phyloP scores from a whole-genome alignment of 2,797 vertebrate species.

The Aotus griseimembra region DNA sequence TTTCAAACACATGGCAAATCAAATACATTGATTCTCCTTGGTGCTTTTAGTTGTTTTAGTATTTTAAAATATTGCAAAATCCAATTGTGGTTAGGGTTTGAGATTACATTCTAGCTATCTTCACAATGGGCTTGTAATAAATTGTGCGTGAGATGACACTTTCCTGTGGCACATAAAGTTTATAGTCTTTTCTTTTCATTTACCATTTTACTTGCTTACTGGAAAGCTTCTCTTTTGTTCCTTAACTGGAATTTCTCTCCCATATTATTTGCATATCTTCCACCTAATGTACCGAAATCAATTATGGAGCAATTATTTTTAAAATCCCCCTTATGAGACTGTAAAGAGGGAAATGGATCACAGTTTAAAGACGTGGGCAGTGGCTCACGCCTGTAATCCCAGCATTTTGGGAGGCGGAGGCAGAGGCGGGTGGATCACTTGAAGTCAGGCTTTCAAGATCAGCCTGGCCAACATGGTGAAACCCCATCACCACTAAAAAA shows the following conservation, averaged over 20 bases:
- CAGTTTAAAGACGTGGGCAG: background rate
- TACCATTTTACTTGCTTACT: background rate
- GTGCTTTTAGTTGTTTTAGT: background rate
- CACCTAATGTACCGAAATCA: background rate
- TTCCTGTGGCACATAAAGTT: background rate
- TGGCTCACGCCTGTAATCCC: background rate
- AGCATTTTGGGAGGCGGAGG: background rate
- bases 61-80: background rate
- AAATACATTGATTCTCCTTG: background rate
- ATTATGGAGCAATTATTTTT: background rate
- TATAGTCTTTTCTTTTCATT: background rate
- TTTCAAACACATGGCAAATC: background rate
- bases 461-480: background rate
- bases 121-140: background rate
- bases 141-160: background rate
- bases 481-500: background rate
- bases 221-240: background rate
- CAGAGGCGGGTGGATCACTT: background rate
- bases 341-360: background rate
- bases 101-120: background rate
- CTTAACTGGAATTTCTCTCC: background rate
- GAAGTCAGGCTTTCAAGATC: background rate
- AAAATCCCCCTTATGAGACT: background rate
- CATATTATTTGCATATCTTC: background rate
- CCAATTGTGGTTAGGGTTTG: background rate